These are phyloP conservation scores for Pocillopora verrucosa DNA, from an alignment of 64 coral and sea anemone species.

Conservation along the genomic window DNA sequence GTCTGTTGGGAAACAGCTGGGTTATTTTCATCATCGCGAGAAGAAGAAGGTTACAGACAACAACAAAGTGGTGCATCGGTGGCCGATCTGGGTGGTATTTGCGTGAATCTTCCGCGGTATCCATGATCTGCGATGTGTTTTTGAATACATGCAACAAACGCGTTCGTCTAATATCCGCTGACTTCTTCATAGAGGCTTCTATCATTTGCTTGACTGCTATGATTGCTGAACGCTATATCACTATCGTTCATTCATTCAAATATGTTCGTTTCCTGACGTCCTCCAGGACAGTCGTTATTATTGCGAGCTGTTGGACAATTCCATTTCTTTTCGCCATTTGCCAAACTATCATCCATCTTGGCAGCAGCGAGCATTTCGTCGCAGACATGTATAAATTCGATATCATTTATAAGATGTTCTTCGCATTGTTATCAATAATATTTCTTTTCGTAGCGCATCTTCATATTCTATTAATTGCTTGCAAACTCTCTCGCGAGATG, in stretches of 20 bases:
- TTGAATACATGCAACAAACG: neutral
- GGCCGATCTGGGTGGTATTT: neutral
- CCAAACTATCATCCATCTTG: no score
- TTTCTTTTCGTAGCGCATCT: neutral
- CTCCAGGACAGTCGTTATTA: no score
- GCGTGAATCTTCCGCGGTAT: neutral
- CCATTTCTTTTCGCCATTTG: no score
- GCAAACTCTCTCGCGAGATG: neutral
- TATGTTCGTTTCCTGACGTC: neutral
- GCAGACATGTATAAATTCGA: neutral
- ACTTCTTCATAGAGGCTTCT: neutral
- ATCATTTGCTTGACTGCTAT: neutral
- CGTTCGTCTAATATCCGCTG: neutral
- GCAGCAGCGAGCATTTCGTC: no score
- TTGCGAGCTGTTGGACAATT: no score
- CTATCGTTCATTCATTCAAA: slow-evolving; percentile 1
- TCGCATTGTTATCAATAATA: neutral
- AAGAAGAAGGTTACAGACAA: neutral
- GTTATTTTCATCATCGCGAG: neutral
- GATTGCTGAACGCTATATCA: neutral
- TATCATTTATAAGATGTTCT: neutral
- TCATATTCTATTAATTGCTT: neutral
- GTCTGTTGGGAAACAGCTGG: slow-evolving; percentile 3
- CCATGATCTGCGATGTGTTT: neutral
- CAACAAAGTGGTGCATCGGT: neutral